phyloP scores from a whole-genome alignment of 2,113 vertebrate species.

The Mus pahari region DNA sequence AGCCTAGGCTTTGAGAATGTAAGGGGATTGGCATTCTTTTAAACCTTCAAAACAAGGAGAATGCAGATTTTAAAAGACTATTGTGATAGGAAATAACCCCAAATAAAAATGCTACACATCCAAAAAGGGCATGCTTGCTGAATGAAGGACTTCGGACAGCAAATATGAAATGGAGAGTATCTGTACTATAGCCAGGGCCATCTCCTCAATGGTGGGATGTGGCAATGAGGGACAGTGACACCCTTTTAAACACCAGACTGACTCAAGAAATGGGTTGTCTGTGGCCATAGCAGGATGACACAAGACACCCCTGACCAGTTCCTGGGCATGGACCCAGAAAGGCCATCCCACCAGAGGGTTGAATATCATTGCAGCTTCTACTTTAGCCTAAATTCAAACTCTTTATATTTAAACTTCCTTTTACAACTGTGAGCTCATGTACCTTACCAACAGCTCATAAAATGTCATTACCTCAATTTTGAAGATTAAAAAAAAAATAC shows the following conservation, averaged over 20 bases:
- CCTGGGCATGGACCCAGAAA: background rate
- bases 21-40: background rate
- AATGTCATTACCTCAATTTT: constrained; percentile 63
- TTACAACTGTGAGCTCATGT: constrained; percentile 33
- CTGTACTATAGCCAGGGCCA: background rate
- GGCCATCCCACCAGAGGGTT: background rate
- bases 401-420: constrained; percentile 55
- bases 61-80: background rate
- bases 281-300: background rate
- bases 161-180: background rate
- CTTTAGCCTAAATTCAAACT: constrained; percentile 21
- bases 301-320: background rate
- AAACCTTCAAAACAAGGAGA: background rate
- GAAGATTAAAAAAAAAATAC: constrained; percentile 36
- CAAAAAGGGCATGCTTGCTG: too few relatives aligned
- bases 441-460: constrained; percentile 23
- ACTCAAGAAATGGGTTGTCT: background rate
- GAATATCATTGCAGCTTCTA: constrained; percentile 11
- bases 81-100: background rate
- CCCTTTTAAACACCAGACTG: background rate
- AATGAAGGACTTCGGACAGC: background rate
- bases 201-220: background rate
- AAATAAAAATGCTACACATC: background rate
- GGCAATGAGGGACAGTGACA: background rate
- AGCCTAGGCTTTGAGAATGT: background rate